These are phyloP conservation scores for Labia minor DNA, from an alignment of 2,888 invertebrate species.

Conservation along the genomic window DNA sequence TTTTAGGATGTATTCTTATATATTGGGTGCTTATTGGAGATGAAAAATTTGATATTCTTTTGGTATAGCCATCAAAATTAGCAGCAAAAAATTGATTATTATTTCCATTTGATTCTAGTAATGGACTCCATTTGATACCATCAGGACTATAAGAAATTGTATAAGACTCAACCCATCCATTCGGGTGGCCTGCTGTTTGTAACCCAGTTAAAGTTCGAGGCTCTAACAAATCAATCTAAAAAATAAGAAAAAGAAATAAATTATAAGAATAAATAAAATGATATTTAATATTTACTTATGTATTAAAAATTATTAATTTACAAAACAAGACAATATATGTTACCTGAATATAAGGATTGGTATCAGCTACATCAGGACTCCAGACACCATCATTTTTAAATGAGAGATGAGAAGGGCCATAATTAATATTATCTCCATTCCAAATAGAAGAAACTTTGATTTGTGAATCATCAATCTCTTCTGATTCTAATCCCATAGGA, in stretches of 20 bases:
- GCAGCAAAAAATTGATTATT: conserved; percentile 50
- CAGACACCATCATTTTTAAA: conserved; percentile 45
- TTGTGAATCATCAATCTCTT: conserved; percentile 49
- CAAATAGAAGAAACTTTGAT: conserved; percentile 52
- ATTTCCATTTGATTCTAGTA: conserved; percentile 45
- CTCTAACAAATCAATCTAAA: conserved; percentile 63
- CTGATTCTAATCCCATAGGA: conserved; percentile 58
- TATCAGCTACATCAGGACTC: conserved; percentile 55
- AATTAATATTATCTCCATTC: conserved; percentile 28
- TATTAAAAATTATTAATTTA: neutral
- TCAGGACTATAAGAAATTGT: conserved; percentile 63
- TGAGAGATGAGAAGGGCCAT: conserved; percentile 35
- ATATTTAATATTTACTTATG: neutral
- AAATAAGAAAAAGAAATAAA: conserved; percentile 29
- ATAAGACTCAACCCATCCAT: conserved; percentile 65
- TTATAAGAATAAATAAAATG: neutral
- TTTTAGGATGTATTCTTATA: conserved; percentile 56
- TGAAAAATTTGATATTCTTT: conserved; percentile 54
- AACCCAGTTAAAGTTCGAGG: conserved; percentile 68
- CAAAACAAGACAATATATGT: too few species aligned
- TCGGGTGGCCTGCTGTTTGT: conserved; percentile 45
- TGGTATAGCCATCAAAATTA: conserved; percentile 55
- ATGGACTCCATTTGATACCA: conserved; percentile 56
- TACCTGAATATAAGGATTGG: conserved; percentile 59
- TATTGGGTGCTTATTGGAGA: conserved; percentile 61